Evolutionary conservation across 2,113 vertebrate species (phyloP), one percentile per base, ranked within the genome.

Genomic region (Orycteropus afer): DNA sequence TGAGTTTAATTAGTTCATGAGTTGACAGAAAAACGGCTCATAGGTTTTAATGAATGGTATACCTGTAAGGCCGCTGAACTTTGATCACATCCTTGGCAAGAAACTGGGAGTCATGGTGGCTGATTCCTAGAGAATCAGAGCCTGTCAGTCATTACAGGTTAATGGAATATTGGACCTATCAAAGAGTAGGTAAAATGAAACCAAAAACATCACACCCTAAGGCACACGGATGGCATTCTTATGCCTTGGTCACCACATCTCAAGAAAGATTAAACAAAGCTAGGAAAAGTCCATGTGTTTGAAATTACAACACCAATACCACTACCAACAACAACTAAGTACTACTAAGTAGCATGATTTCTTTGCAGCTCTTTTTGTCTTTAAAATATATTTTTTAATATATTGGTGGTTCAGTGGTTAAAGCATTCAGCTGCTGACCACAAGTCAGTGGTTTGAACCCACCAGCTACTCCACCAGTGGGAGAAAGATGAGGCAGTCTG

Each of bases 231-330:
- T 7, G 27, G 17, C 2, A 0, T 3, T 15, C 4, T 32, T 65
- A 0, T 12, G 18, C n/a, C 22, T 7, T 23, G 40, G 5, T 49
- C 67, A 34, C 63, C 11, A 20, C 27, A 79, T 74, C 40, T n/a
- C 59, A 27, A 69, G 74, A 37, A 80, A 86, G 84, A 51, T 5
- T 76, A 90, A n/a, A 29, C 18, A 42, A 37, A 55, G 51, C 67
- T 78, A 49, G 34, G 47, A 84, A 86, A 77, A 61, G 40, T 45
- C n/a, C 71, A 37, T 88, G 78, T 45, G 8, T 29, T 91, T 82
- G 2, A 7, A 29, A 18, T 81, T 32, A 79, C 37, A 45, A 34
- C 12, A 51, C 20, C 32, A 34, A 4, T 23, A 45, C 34, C 40
- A 7, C 49, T 55, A 4, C 49, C 65, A 55, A 42, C 73, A 63